Base-by-base conservation (phyloP, 2,113 vertebrate genomes). In the Pelodiscus sinensis region DNA sequence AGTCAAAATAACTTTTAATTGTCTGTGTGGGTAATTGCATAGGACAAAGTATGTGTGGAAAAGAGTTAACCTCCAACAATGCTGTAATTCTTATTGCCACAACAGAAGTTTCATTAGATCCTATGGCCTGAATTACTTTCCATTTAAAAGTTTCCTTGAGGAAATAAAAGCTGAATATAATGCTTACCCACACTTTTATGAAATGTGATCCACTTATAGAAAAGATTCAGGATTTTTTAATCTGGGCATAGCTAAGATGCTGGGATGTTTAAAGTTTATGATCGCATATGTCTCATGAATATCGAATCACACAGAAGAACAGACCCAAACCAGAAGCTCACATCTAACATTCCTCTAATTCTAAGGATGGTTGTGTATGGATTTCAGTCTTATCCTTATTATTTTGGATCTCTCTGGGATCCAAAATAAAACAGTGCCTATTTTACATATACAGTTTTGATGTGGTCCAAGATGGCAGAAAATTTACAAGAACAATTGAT, bases 171-270 rank as follows among this genome's bases (percentile, higher is more conserved):
- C 1, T 62, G 2, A 58, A 15, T 60, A 22, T 5, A 60, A 1
- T 21, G 4, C 31, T 2, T 1, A 89, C 21, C 0, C 2, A 24
- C 4, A 1, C 0, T 73, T 14, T 15, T 80, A 86, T 86, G 27
- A 84, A 3, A 9, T 55, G 44, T 18, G 22, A 21, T 88, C 16
- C 60, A 38, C 1, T n/a, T 84, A 29, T 29, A 83, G n/a, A 92
- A 86, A 38, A 82, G 78, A 73, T 75, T 5, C 15, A n/a, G 18
- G 1, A 22, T 81, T 79, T 8, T 13, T 75, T 62, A 62, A 71
- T 44, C 85, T 65, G 4, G 75, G 19, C 87, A 87, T 54, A 4
- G 0, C 10, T 89, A 7, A 13, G 56, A 25, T 6, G 1, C 0
- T 18, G 38, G 83, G 1, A 12, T 68, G 3, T 35, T 71, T 79